phyloP scores from a whole-genome alignment of 2,797 vertebrate species.

The Fistularia tabacaria region DNA sequence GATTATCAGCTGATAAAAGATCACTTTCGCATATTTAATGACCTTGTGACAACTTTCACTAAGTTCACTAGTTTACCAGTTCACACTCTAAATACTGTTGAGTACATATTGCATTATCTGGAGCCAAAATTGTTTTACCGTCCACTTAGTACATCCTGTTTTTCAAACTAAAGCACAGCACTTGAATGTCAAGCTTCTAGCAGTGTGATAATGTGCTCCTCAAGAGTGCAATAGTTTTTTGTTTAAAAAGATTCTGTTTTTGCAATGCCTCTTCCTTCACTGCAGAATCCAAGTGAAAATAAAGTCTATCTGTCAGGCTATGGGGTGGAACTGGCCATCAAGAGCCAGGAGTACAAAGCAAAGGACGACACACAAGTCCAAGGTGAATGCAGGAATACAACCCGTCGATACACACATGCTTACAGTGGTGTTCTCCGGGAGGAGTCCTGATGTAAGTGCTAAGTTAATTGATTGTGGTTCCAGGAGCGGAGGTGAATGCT shows the following conservation, averaged over 20 bases:
- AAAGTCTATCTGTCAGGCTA: constrained; percentile 93
- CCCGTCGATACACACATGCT: constrained; percentile 8
- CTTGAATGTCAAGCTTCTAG: too few relatives aligned
- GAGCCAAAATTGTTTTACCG: too few relatives aligned
- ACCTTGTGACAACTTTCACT: too few relatives aligned
- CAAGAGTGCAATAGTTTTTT: too few relatives aligned
- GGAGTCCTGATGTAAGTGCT: constrained; percentile 37
- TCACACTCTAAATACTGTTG: too few relatives aligned
- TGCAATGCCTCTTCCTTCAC: not conserved
- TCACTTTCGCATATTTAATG: too few relatives aligned
- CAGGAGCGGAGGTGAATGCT: constrained; percentile 86
- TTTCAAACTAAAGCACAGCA: too few relatives aligned
- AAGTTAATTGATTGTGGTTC: constrained; percentile 54
- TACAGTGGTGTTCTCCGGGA: constrained; percentile 20
- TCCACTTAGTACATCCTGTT: too few relatives aligned
- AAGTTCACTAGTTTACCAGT: too few relatives aligned
- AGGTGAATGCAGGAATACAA: constrained; percentile 68
- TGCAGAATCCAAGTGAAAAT: constrained; percentile 79
- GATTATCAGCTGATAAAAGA: too few relatives aligned
- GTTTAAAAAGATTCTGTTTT: not conserved
- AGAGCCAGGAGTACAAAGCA: constrained; percentile 98
- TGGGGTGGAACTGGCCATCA: constrained; percentile 96
- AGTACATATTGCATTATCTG: too few relatives aligned
- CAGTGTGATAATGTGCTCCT: too few relatives aligned
- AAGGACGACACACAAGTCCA: constrained; percentile 99